phyloP scores from a whole-genome alignment of 1,140 invertebrate species.

The Macrosteles quadrilineatus region DNA sequence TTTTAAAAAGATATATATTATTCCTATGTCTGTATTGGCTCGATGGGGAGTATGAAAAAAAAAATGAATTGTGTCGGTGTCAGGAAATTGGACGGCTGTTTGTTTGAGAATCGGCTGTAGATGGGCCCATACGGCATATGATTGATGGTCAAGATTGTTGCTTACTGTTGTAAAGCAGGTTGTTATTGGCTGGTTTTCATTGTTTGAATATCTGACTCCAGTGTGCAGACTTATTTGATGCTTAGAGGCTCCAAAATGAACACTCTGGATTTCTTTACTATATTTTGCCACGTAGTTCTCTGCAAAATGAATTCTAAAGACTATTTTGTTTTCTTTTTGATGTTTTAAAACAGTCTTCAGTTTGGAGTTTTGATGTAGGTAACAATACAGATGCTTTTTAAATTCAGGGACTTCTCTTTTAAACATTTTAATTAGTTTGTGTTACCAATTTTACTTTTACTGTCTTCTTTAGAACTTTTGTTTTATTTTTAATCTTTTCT shows the following conservation, averaged over 20 bases:
- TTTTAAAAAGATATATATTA: no score
- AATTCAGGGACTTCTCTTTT: constrained; percentile 4
- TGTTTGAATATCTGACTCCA: no score
- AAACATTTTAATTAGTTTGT: background rate
- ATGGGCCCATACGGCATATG: background rate
- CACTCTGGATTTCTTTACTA: background rate
- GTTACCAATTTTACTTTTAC: background rate
- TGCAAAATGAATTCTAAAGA: constrained; percentile 3
- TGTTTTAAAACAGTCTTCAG: background rate
- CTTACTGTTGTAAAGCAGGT: background rate
- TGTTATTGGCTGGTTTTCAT: background rate
- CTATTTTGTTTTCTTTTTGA: background rate
- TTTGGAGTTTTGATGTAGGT: background rate
- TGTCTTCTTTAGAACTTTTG: background rate
- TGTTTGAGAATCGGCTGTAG: background rate
- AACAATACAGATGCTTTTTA: background rate
- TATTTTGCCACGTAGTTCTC: constrained; percentile 1
- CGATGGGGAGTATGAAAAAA: background rate
- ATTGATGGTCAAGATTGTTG: background rate
- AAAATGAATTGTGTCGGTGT: constrained; percentile 2
- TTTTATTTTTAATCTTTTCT: background rate
- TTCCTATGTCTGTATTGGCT: no score
- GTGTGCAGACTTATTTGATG: background rate
- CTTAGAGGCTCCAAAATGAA: no score
- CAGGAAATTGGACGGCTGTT: background rate